phyloP scores from a whole-genome alignment of 2,113 vertebrate genomes.

The Capreolus pygargus region DNA sequence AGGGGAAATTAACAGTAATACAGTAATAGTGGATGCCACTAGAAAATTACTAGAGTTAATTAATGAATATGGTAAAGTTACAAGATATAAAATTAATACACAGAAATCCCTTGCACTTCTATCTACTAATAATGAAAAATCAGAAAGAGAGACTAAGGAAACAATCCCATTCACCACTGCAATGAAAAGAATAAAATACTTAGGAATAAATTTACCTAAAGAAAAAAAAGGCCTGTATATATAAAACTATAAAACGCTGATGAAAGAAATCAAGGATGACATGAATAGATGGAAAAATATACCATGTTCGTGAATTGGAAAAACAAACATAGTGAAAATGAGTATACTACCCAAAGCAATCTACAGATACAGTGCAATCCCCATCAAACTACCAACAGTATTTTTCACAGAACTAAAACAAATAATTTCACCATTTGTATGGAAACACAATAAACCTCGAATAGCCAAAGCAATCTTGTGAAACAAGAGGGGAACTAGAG shows the following conservation, averaged over 20 bases:
- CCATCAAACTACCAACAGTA: neutral
- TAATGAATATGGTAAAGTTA: neutral
- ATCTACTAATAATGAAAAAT: neutral
- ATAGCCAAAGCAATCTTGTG: neutral
- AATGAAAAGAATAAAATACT: neutral
- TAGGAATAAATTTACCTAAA: neutral
- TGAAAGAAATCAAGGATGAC: neutral
- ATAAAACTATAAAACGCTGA: neutral
- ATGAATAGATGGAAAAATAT: neutral
- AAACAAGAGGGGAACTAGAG: neutral
- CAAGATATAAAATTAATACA: neutral
- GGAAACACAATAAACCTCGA: neutral
- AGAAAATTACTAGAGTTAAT: neutral
- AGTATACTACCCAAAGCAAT: neutral
- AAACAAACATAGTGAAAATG: neutral
- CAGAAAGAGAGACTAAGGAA: neutral
- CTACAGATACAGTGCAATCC: neutral
- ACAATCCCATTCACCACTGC: neutral
- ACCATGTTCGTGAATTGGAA: neutral
- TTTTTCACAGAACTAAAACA: neutral
- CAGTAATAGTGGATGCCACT: neutral
- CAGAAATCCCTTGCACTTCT: neutral
- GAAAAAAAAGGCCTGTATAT: neutral
- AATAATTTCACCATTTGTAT: neutral
- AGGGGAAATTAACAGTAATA: neutral